phyloP scores from a whole-genome alignment of 2,797 vertebrate species.

The Psittacula derbiana region DNA sequence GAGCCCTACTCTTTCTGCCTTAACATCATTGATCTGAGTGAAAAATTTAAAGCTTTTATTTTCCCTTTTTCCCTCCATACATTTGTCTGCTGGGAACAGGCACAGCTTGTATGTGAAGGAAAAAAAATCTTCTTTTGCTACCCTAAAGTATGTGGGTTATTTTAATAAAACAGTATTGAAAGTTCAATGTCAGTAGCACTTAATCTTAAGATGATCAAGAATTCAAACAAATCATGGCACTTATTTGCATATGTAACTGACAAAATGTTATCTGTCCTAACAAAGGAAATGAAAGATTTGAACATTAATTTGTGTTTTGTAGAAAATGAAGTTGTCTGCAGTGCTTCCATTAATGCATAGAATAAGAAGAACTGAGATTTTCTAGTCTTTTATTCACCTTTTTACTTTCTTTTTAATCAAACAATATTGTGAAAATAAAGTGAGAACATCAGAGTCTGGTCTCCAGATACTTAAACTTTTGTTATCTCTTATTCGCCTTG shows the following conservation, averaged over 20 bases:
- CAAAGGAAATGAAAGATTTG: conserved; percentile 13
- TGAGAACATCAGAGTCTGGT: not conserved
- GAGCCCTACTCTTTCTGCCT: not conserved
- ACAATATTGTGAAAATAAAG: conserved; percentile 36
- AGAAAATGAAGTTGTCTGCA: not conserved
- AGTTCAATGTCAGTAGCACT: not conserved
- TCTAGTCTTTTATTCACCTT: not conserved
- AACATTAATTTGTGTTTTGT: not conserved
- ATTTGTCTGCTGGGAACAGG: not conserved
- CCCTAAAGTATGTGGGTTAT: not conserved
- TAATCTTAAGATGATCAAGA: not conserved
- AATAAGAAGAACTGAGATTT: not conserved
- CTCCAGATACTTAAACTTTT: conserved; percentile 5
- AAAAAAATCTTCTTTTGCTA: not conserved
- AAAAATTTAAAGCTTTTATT: not conserved
- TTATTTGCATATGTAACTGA: conserved; percentile 18
- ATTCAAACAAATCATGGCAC: conserved; percentile 11
- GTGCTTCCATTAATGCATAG: not conserved
- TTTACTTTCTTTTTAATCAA: not conserved
- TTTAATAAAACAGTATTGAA: not conserved
- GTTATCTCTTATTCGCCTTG: not conserved
- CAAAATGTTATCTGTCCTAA: conserved; percentile 10
- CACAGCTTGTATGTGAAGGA: not conserved
- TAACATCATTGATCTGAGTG: not conserved
- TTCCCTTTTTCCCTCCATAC: fast-evolving